These are phyloP conservation scores for Hydrolagus colliei DNA, from an alignment of 2,797 vertebrate species.

Conservation along the genomic window DNA sequence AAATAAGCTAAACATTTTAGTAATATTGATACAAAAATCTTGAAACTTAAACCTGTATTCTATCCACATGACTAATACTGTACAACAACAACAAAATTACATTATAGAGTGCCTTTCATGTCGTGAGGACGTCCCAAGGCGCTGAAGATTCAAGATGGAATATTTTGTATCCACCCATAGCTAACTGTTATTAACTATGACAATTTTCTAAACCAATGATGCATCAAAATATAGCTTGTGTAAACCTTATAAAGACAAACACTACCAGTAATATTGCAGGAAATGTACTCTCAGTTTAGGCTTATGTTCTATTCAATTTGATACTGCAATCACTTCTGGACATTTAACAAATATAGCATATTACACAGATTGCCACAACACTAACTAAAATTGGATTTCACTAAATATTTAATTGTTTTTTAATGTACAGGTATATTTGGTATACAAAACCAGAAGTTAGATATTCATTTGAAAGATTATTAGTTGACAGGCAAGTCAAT, in stretches of 20 bases:
- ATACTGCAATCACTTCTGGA: not conserved
- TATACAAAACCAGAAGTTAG: not conserved
- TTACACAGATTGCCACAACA: not conserved
- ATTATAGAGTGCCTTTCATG: too few species aligned
- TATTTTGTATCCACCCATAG: not conserved
- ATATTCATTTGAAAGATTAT: not conserved
- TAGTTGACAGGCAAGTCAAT: not conserved
- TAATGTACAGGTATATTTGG: not conserved
- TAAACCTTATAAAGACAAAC: not conserved
- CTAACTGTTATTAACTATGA: not conserved
- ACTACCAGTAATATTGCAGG: not conserved
- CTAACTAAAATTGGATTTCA: not conserved
- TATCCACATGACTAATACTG: not conserved
- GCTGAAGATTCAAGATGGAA: not conserved
- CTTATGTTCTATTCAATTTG: not conserved
- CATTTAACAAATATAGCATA: not conserved
- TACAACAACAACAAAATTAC: not conserved
- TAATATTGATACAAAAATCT: too few species aligned
- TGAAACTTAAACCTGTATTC: too few species aligned
- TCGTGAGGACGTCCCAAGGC: too few species aligned
- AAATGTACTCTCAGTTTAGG: not conserved
- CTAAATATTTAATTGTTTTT: slow-evolving; percentile 6
- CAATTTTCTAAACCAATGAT: slow-evolving; percentile 3
- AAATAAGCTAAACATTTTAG: too few species aligned
- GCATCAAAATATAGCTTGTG: not conserved